Conservation (phyloP, 2,113 vertebrate genomes). For the Athene noctua region DNA sequence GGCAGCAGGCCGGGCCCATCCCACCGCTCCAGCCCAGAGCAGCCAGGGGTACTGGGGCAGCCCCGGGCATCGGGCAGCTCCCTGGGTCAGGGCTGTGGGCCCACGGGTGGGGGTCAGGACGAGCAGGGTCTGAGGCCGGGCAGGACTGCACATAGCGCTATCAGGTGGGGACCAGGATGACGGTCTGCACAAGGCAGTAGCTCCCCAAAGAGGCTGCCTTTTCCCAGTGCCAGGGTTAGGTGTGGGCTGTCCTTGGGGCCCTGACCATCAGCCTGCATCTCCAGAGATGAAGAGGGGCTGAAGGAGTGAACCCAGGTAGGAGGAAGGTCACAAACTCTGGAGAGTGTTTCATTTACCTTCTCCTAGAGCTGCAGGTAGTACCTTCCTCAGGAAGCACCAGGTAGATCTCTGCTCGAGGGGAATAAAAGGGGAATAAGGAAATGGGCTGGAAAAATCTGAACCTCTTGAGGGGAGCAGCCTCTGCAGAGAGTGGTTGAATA, state of each 20-base stretch:
- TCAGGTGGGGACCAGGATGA: rapidly evolving
- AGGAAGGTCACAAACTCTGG: neutral
- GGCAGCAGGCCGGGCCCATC: neutral
- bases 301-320: neutral
- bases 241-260: neutral
- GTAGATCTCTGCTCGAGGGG: neutral
- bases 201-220: neutral
- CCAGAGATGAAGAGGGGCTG: neutral
- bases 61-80: neutral
- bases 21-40: neutral
- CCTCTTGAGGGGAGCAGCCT: neutral
- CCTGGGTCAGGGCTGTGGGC: rapidly evolving
- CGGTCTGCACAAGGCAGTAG: neutral
- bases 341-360: neutral
- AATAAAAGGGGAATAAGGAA: neutral
- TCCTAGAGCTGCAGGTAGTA: neutral
- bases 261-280: neutral
- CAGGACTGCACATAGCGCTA: neutral
- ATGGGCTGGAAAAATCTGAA: neutral
- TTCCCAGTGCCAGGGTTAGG: neutral
- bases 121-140: rapidly evolving
- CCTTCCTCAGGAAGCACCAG: neutral
- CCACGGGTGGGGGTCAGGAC: neutral
- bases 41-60: neutral
- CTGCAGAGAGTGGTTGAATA: neutral